Base-by-base conservation (phyloP, 2,888 invertebrate species). In the Cephus pygmeus region DNA sequence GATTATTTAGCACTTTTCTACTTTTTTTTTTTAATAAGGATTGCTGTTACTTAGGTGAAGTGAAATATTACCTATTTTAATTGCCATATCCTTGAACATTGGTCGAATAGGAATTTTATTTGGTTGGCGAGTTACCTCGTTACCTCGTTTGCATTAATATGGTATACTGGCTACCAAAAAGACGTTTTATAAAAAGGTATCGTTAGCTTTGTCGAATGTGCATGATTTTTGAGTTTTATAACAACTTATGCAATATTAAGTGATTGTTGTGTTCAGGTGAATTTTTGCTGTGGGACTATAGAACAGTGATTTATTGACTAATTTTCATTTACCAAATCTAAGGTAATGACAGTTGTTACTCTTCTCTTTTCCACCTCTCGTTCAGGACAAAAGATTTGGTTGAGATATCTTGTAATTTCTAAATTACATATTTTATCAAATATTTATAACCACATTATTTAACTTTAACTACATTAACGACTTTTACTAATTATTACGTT, bases 101-200 rank as follows among this genome's bases (percentile, higher is more conserved):
- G 56, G 23, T 56, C 23, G 23, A 23, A 9, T 56, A 56, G 23
- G 9, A 56, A 56, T 56, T 56, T 56, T 56, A 56, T 56, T 56
- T 56, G 1, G 23, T 23, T 23, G 2, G 9, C 56, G 23, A 23
- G 2, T 56, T 35, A 35, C 3, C 35, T 35, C 35, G 35, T 56
- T 56, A 56, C 15, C 33, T 34, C 33, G 0, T 77, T 83, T 80
- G 30, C 76, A 76, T 77, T 80, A 83, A 87, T 84, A 90, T 90
- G 90, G 85, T 88, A 83, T 87, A 85, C 85, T 87, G 89, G 85
- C 78, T 88, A 79, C 86, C 85, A 82, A 90, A 87, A 83, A 89
- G 87, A 81, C 88, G 88, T 79, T 84, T 88, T 77, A 79, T 87
- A 73, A 89, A 88, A 85, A 90, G 90, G 89, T 89, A 89, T 71